phyloP scores from a whole-genome alignment of 2,888 invertebrate genomes.

The Nomada fabriciana region DNA sequence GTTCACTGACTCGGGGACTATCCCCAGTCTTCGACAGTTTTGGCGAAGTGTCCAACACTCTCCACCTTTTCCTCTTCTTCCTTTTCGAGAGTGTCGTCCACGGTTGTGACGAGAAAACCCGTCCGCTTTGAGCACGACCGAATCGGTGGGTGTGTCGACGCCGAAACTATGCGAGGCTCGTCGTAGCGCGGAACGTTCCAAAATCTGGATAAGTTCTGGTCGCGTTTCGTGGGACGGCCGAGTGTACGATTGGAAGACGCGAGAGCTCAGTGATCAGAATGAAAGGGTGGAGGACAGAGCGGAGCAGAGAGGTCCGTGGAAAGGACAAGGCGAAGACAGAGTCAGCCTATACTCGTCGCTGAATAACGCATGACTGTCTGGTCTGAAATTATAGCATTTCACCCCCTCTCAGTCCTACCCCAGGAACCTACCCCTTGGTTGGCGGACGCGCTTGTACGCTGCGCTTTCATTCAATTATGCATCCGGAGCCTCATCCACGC shows the following conservation, averaged over 20 bases:
- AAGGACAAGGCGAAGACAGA: slow-evolving; percentile 55
- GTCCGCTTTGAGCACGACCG: too few relatives aligned
- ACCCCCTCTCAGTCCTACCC: slow-evolving; percentile 66
- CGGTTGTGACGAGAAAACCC: too few relatives aligned
- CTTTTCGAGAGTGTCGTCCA: too few relatives aligned
- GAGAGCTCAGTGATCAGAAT: slow-evolving; percentile 58
- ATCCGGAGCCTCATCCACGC: slow-evolving; percentile 61
- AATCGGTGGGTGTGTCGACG: too few relatives aligned
- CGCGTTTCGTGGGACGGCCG: not conserved
- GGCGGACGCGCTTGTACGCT: slow-evolving; percentile 66
- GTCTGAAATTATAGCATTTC: slow-evolving; percentile 81
- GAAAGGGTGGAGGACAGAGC: slow-evolving; percentile 66
- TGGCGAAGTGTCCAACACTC: not conserved
- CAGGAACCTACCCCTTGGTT: slow-evolving; percentile 73
- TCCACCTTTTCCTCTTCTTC: not conserved
- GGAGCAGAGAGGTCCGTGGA: slow-evolving; percentile 21
- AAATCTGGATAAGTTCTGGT: slow-evolving; percentile 10
- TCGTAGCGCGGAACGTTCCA: not conserved
- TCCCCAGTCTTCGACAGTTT: not conserved
- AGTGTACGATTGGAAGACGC: not conserved
- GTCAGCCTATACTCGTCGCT: slow-evolving; percentile 67
- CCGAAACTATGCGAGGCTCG: too few relatives aligned
- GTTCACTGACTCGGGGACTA: not conserved
- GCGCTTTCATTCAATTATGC: slow-evolving; percentile 81
- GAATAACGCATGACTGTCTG: slow-evolving; percentile 83